A percentile compares a stretch with the other conserved stretches of the same genome.
Conservation (phyloP, 2,888 invertebrate genomes). For the Mythimna ferrago region DNA sequence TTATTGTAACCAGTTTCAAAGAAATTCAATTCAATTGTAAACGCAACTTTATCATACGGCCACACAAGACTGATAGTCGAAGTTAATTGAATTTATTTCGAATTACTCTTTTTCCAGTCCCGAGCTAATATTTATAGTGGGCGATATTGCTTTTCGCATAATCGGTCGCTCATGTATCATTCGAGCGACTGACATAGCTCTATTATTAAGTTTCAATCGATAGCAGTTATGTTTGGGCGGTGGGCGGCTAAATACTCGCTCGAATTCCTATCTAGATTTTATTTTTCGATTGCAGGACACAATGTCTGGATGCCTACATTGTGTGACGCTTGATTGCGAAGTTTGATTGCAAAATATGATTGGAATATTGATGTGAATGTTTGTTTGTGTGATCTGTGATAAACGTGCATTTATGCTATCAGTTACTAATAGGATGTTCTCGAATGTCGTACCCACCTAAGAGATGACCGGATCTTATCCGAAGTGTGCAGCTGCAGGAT, state of each 20-base stretch:
- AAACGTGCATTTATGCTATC: not conserved
- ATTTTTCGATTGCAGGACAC: constrained; percentile 40
- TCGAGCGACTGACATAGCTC: constrained; percentile 54
- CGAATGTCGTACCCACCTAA: not conserved
- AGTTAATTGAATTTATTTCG: constrained; percentile 60
- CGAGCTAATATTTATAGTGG: constrained; percentile 55
- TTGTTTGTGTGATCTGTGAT: constrained; percentile 5
- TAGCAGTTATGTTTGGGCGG: constrained; percentile 49
- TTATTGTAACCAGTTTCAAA: constrained; percentile 14
- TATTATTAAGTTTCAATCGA: constrained; percentile 65
- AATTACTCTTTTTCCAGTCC: constrained; percentile 53
- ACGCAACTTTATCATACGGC: constrained; percentile 43
- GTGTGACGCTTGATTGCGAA: constrained; percentile 32
- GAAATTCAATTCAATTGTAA: constrained; percentile 49
- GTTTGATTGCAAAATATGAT: constrained; percentile 46
- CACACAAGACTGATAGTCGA: constrained; percentile 50
- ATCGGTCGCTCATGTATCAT: constrained; percentile 59
- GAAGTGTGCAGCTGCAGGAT: constrained; percentile 28
- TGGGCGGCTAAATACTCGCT: constrained; percentile 50
- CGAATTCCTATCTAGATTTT: constrained; percentile 56
- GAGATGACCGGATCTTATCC: constrained; percentile 29
- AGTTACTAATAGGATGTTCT: constrained; percentile 24
- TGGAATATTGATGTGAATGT: constrained; percentile 30
- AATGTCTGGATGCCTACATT: constrained; percentile 29
- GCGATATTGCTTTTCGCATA: constrained; percentile 59